A percentile compares a stretch with the other conserved stretches of the same genome.
Evolutionary conservation across 2,888 invertebrate genomes (phyloP).

Genomic region (Parnassius glacialis): DNA sequence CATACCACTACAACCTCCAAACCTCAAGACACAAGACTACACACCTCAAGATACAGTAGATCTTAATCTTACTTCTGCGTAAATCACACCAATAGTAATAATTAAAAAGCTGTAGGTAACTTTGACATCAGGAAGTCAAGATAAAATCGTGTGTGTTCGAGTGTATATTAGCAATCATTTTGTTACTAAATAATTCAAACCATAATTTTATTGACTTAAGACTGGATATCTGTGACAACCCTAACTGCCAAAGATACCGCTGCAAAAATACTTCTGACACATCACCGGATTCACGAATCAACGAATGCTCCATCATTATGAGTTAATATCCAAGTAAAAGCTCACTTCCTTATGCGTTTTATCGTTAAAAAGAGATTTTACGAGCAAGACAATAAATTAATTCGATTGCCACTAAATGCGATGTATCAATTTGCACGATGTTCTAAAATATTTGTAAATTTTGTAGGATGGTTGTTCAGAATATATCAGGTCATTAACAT

Average conservation of each 20-base stretch:
- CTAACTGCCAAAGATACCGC: conserved; percentile 8
- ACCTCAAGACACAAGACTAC: too few species aligned
- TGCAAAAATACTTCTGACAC: conserved; percentile 10
- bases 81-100: too few species aligned
- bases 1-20: too few species aligned
- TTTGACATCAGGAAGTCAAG: too few species aligned
- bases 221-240: background rate
- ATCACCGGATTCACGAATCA: conserved; percentile 8
- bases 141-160: too few species aligned
- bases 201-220: too few species aligned
- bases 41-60: too few species aligned
- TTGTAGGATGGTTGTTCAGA: background rate
- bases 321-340: conserved; percentile 20
- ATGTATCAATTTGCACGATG: conserved; percentile 17
- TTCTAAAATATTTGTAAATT: conserved; percentile 4
- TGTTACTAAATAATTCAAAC: too few species aligned
- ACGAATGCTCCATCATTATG: conserved; percentile 13
- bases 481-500: background rate
- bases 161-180: too few species aligned
- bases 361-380: conserved; percentile 19
- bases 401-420: conserved; percentile 14
- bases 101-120: too few species aligned
- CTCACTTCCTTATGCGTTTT: conserved; percentile 22
- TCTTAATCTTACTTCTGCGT: too few species aligned
- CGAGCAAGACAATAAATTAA: conserved; percentile 16